These are phyloP conservation scores for Aleiodes alternator DNA, from an alignment of 2,888 invertebrate genomes.

Conservation along the genomic window DNA sequence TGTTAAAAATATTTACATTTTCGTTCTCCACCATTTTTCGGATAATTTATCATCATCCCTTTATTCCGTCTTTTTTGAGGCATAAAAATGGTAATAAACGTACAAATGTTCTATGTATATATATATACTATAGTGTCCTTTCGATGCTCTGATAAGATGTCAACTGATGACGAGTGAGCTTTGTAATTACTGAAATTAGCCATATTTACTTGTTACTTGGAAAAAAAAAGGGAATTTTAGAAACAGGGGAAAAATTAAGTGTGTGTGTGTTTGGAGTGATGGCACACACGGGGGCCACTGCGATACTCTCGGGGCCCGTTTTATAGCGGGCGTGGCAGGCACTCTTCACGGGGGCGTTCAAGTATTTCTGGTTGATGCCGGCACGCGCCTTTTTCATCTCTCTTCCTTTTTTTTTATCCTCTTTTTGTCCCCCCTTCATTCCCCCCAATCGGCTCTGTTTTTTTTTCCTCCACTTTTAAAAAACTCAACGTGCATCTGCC, in stretches of 20 bases:
- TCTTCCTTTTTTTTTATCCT: slow-evolving; percentile 24
- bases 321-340: slow-evolving; percentile 70
- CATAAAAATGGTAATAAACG: background rate
- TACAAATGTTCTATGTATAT: background rate
- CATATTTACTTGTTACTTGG: slow-evolving; percentile 38
- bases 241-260: slow-evolving; percentile 41
- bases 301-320: slow-evolving; percentile 57
- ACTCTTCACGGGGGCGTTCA: slow-evolving; percentile 66
- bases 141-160: slow-evolving; percentile 5
- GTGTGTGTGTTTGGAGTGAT: slow-evolving; percentile 43
- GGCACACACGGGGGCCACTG: slow-evolving; percentile 48
- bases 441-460: slow-evolving; percentile 33
- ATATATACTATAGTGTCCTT: too few species aligned
- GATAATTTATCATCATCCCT: slow-evolving; percentile 7
- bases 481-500: slow-evolving; percentile 53
- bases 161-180: slow-evolving; percentile 30
- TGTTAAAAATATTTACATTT: too few species aligned
- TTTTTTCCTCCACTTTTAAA: slow-evolving; percentile 48
- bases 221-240: slow-evolving; percentile 32
- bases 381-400: slow-evolving; percentile 61
- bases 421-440: slow-evolving; percentile 31
- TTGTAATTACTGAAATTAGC: slow-evolving; percentile 65
- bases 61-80: background rate
- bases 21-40: background rate
- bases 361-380: slow-evolving; percentile 69